A percentile compares a stretch with the other conserved stretches of the same genome.
phyloP scores from a whole-genome alignment of 2,888 invertebrate genomes.

The Lacanobia wlatinum region DNA sequence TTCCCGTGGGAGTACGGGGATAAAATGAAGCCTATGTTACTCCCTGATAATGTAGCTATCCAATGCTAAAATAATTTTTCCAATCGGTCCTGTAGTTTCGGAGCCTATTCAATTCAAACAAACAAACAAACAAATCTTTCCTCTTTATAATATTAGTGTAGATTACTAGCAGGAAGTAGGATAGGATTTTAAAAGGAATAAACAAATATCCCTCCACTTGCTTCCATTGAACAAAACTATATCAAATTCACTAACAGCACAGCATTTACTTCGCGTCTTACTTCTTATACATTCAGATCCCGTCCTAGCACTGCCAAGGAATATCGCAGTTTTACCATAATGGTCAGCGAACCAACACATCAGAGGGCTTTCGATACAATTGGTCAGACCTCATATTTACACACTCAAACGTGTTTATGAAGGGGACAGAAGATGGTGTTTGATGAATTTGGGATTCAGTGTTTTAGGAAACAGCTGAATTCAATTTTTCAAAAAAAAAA shows the following conservation, averaged over 20 bases:
- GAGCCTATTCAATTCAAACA: no score
- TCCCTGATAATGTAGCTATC: no score
- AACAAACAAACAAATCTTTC: no score
- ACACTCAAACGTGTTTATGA: slow-evolving; percentile 9
- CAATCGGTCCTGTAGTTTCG: no score
- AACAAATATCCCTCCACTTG: neutral
- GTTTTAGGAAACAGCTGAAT: neutral
- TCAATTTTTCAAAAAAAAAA: neutral
- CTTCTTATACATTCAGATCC: slow-evolving; percentile 45
- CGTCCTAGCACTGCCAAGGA: slow-evolving; percentile 40
- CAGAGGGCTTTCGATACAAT: slow-evolving; percentile 46
- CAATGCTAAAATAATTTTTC: no score
- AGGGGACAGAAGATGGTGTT: neutral
- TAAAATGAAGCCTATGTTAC: no score
- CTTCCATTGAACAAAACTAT: neutral
- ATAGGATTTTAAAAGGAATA: no score
- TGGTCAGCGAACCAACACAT: slow-evolving; percentile 53
- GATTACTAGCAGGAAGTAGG: no score
- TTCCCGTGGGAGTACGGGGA: no score
- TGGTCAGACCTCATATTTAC: slow-evolving; percentile 37
- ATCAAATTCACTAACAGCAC: neutral
- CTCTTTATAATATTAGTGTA: no score
- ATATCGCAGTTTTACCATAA: slow-evolving; percentile 50
- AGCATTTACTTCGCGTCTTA: neutral
- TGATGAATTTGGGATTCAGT: neutral